Conservation (phyloP, 2,888 invertebrate genomes). For the Cataglyphis altisquamis region DNA sequence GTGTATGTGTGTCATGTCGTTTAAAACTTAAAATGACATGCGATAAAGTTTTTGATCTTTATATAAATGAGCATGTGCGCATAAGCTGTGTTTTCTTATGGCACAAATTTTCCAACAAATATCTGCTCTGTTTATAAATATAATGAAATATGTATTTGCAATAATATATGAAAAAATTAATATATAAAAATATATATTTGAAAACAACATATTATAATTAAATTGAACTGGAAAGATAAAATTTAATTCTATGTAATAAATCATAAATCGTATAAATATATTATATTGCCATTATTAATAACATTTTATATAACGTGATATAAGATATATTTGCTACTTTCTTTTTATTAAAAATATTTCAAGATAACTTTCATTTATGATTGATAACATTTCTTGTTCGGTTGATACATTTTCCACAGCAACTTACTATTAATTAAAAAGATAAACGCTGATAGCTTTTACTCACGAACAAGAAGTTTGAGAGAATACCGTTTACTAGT, state of each 20-base stretch:
- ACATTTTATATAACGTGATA: neutral
- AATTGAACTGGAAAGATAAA: neutral
- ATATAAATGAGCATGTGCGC: neutral
- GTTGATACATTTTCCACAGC: neutral
- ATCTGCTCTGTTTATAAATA: neutral
- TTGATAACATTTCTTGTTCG: neutral
- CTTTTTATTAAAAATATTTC: neutral
- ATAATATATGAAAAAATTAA: neutral
- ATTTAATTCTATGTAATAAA: neutral
- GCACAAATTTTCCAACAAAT: neutral
- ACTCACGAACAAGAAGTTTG: neutral
- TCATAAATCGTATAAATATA: neutral
- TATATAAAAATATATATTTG: neutral
- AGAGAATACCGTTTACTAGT: constrained; percentile 17
- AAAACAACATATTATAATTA: neutral
- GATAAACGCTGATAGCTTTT: neutral
- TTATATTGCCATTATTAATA: neutral
- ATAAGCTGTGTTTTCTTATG: neutral
- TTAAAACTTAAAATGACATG: neutral
- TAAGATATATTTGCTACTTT: neutral
- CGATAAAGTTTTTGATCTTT: neutral
- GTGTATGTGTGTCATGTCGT: neutral
- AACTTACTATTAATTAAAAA: constrained; percentile 11
- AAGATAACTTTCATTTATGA: neutral
- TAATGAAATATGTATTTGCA: neutral